Evolutionary conservation across 2,113 vertebrate genomes (phyloP), one percentile per base, ranked within the genome.

Genomic region (Antennarius striatus): DNA sequence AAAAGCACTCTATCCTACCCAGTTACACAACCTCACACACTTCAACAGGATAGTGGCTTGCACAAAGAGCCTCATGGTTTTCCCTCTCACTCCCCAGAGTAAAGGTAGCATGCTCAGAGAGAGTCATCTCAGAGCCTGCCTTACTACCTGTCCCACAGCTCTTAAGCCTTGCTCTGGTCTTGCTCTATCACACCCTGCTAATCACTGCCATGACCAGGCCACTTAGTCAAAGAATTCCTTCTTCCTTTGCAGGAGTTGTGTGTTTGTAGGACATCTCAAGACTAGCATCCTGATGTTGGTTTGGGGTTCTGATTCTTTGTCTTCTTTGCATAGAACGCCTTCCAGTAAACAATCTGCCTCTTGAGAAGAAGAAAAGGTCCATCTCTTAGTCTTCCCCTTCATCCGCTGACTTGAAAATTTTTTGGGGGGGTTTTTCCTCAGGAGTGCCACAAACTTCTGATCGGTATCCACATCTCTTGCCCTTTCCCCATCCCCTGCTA

Each of bases 191-290:
- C 86, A 86, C 84, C 76, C 76, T 80, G 22, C 74, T 88, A 90
- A 88, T 89, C 88, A 79, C 79, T 58, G 61, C 74, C 86, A 82
- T 75, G 83, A 75, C 81, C 69, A 71, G 81, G 76, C 72, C 88
- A 85, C 80, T 89, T 86, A 86, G 84, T 82, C 79, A 83, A 90
- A 86, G 83, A 89, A 90, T 84, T 77, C 77, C 63, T 70, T 79
- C 80, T 87, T 90, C 80, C 84, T 81, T 79, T 70, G 77, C 79
- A 66, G 69, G 64, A 85, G 71, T 79, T 87, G 89, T 86, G 65
- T 89, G 72, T 73, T 80, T 15, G 17, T 40, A 66, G 59, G 65
- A 55, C 70, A 56, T 64, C 69, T 69, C 42, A 7, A 58, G 63
- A 75, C 63, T 79, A 0, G 16, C 10, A 45, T 67, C 49, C 32